A percentile compares a stretch with the other conserved stretches of the same genome.
These are phyloP conservation scores for Ursus arctos DNA, from an alignment of 2,113 vertebrate species.

Conservation along the genomic window DNA sequence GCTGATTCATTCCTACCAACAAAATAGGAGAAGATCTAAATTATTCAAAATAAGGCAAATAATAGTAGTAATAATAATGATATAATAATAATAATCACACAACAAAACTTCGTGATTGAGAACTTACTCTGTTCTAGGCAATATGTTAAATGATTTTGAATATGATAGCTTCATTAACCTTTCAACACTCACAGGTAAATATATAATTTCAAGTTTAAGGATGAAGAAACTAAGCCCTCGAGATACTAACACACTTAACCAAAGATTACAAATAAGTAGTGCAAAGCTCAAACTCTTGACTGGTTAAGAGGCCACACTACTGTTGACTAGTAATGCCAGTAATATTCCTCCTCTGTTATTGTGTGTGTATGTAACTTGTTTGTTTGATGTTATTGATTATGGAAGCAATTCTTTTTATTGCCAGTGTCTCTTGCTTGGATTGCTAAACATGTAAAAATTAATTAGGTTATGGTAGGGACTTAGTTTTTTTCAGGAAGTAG, in stretches of 20 bases:
- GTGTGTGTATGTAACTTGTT: background rate
- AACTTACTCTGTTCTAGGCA: background rate
- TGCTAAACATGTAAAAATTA: background rate
- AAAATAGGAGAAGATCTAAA: conserved; percentile 53
- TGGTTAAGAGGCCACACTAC: background rate
- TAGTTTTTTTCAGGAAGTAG: background rate
- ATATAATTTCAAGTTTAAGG: background rate
- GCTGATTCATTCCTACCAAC: conserved; percentile 28
- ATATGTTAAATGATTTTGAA: background rate
- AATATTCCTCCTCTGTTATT: background rate
- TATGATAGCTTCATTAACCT: background rate
- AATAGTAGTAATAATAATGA: background rate
- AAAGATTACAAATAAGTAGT: background rate
- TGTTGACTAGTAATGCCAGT: background rate
- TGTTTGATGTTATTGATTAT: background rate
- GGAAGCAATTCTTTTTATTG: background rate
- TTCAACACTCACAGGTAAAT: background rate
- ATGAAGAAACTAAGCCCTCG: background rate
- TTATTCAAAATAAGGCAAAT: background rate
- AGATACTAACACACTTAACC: background rate
- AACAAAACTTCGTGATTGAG: background rate
- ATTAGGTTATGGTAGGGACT: background rate
- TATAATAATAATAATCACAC: background rate
- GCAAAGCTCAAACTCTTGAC: background rate
- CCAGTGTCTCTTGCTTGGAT: background rate